Evolutionary conservation across 2,888 invertebrate genomes (phyloP).

Genomic region (Scaeva pyrastri): DNA sequence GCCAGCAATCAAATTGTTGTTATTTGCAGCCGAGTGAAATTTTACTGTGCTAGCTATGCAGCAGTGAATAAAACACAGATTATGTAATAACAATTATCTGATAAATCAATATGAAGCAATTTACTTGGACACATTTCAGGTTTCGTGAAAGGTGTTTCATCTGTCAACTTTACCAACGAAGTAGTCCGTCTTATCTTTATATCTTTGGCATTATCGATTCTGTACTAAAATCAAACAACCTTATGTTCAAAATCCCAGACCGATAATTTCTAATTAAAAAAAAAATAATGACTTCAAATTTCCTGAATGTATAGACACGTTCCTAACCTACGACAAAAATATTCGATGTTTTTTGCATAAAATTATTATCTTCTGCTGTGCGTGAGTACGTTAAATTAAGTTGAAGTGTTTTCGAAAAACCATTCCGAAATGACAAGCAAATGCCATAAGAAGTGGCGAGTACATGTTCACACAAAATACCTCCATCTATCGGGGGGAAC

Average conservation of each 20-base stretch:
- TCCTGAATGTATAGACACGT: too few relatives aligned
- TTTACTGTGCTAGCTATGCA: too few relatives aligned
- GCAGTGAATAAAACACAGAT: too few relatives aligned
- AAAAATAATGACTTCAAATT: neutral
- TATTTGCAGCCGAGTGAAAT: too few relatives aligned
- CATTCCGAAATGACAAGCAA: neutral
- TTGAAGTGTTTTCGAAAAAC: slow-evolving; percentile 18
- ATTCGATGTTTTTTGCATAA: slow-evolving; percentile 12
- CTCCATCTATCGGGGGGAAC: neutral
- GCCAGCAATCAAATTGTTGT: too few relatives aligned
- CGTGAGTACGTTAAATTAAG: slow-evolving; percentile 8
- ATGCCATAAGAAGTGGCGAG: neutral
- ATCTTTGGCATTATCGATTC: neutral
- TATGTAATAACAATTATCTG: too few relatives aligned
- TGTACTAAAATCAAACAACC: neutral
- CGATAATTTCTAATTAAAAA: slow-evolving; percentile 20
- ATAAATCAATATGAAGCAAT: too few relatives aligned
- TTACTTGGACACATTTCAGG: too few relatives aligned
- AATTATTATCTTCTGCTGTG: neutral
- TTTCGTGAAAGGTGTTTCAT: too few relatives aligned
- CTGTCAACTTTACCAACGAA: too few relatives aligned
- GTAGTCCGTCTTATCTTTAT: neutral
- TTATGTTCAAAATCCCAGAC: neutral
- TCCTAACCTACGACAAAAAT: neutral
- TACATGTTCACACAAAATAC: neutral